Conservation (phyloP, 2,797 vertebrate species). For the Clarias laeviceps region DNA sequence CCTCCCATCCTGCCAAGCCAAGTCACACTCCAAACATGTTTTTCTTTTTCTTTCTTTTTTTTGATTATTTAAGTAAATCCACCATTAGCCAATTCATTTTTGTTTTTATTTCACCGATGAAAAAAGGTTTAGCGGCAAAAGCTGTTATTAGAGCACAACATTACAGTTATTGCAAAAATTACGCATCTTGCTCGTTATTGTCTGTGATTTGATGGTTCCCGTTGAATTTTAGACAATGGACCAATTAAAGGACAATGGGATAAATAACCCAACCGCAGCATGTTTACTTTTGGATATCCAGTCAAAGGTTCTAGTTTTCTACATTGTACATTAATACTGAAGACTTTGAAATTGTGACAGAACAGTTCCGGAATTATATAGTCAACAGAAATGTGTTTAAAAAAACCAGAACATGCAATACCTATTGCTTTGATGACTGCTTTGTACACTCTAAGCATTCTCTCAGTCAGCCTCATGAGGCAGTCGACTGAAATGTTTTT, state of each 20-base stretch:
- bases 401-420: no score
- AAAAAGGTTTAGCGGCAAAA: slow-evolving; percentile 18
- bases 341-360: no score
- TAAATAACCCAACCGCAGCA: not conserved
- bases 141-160: slow-evolving; percentile 19
- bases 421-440: no score
- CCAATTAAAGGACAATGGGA: slow-evolving; percentile 5
- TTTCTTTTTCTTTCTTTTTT: slow-evolving; percentile 11
- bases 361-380: no score
- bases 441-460: no score
- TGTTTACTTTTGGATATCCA: not conserved
- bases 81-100: not conserved
- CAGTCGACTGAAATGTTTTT: no score
- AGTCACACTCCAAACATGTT: slow-evolving; percentile 16
- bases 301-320: no score
- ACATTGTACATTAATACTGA: no score
- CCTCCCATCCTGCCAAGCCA: slow-evolving; percentile 27
- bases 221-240: not conserved
- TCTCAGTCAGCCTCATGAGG: no score
- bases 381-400: no score
- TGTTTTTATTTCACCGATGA: slow-evolving; percentile 31
- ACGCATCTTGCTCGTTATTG: not conserved
- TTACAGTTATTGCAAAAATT: slow-evolving; percentile 23
- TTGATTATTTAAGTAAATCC: not conserved
- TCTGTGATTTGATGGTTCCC: not conserved